A percentile compares a stretch with the other conserved stretches of the same genome.
Evolutionary conservation across 2,797 vertebrate genomes (phyloP).

Genomic region (Acropternis orthonyx): DNA sequence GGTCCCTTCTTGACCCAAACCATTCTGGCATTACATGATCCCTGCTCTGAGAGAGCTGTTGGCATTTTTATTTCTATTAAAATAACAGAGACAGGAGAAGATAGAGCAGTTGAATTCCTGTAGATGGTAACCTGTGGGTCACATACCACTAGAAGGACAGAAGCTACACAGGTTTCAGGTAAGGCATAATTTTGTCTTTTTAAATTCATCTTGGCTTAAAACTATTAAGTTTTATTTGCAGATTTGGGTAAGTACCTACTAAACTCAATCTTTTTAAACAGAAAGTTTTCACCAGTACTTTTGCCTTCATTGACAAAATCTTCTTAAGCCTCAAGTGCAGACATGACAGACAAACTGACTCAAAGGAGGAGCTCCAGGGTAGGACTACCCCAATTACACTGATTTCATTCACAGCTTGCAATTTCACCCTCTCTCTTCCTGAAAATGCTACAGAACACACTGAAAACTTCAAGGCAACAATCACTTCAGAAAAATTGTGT

Average conservation of each 20-base stretch:
- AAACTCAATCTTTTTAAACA: background rate
- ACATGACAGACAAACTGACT: rapidly evolving
- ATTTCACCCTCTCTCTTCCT: background rate
- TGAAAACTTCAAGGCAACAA: background rate
- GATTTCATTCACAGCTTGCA: background rate
- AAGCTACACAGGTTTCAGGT: background rate
- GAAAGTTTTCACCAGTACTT: background rate
- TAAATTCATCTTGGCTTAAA: background rate
- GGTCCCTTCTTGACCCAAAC: background rate
- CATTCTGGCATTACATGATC: background rate
- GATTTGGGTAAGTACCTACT: background rate
- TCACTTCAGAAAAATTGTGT: background rate
- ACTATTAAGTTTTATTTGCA: background rate
- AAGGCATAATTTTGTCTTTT: background rate
- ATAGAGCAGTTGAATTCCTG: background rate
- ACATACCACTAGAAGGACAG: background rate
- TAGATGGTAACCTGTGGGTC: background rate
- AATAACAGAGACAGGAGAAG: background rate
- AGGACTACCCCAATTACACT: rapidly evolving
- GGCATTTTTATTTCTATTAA: background rate
- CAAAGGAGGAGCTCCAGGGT: rapidly evolving
- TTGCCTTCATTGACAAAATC: background rate
- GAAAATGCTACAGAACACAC: background rate
- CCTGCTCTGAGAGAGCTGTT: background rate
- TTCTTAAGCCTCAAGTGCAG: background rate